phyloP scores from a whole-genome alignment of 2,113 vertebrate species.

The Muntiacus muntjak region DNA sequence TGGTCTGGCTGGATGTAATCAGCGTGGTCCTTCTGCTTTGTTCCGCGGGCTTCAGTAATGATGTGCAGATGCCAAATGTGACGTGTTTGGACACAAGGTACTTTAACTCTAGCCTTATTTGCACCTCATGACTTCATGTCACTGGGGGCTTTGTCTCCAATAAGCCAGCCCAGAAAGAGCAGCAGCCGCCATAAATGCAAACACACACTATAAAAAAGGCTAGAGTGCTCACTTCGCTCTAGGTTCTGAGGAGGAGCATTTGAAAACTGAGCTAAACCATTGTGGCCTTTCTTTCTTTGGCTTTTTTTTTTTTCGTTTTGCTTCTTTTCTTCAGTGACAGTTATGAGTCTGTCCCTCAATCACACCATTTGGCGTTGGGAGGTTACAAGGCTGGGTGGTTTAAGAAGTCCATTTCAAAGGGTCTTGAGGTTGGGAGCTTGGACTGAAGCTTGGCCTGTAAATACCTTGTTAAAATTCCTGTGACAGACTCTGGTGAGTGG shows the following conservation, averaged over 20 bases:
- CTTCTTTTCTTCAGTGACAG: constrained; percentile 50
- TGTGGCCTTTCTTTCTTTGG: neutral
- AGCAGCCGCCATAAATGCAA: neutral
- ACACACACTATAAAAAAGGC: neutral
- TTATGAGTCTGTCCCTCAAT: constrained; percentile 57
- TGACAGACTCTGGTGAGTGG: constrained; percentile 53
- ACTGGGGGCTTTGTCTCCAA: constrained; percentile 21
- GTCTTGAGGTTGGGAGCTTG: constrained; percentile 42
- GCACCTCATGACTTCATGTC: neutral
- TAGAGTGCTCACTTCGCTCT: neutral
- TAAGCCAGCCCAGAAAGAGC: neutral
- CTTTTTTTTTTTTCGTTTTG: neutral
- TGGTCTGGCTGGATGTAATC: constrained; percentile 66
- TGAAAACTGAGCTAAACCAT: constrained; percentile 42
- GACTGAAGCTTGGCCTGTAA: constrained; percentile 64
- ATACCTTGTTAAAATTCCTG: constrained; percentile 59
- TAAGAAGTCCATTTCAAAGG: constrained; percentile 69
- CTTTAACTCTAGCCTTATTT: constrained; percentile 31
- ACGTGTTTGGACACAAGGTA: constrained; percentile 58
- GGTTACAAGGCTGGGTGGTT: constrained; percentile 52
- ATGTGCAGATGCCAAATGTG: constrained; percentile 71
- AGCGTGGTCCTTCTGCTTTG: constrained; percentile 49
- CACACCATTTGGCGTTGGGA: constrained; percentile 6
- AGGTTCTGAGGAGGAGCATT: neutral
- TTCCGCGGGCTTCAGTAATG: constrained; percentile 70